Conservation (phyloP, 2,113 vertebrate genomes). For the Scartelaos histophorus region DNA sequence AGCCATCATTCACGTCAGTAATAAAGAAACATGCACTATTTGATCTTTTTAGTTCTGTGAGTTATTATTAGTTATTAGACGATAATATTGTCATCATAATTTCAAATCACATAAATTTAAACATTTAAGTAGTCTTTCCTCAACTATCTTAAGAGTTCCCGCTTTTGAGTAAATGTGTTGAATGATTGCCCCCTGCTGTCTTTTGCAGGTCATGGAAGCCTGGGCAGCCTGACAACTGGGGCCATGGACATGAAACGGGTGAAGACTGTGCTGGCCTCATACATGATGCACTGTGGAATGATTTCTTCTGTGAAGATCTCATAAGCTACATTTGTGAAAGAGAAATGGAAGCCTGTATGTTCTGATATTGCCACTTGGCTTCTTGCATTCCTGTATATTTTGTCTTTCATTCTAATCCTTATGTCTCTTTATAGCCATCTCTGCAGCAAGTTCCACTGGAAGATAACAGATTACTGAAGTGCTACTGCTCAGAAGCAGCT, state of each 20-base stretch:
- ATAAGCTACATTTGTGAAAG: conserved; percentile 92
- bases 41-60: not conserved
- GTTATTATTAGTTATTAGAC: no score
- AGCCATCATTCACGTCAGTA: conserved; percentile 86
- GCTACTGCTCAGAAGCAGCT: conserved; percentile 53
- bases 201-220: conserved; percentile 88
- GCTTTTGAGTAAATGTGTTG: conserved; percentile 8
- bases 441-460: conserved; percentile 41
- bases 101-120: not conserved
- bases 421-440: not conserved
- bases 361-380: not conserved
- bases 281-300: conserved; percentile 88
- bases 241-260: conserved; percentile 78
- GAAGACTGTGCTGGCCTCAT: conserved; percentile 90
- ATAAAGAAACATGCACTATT: not conserved
- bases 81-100: not conserved
- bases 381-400: not conserved
- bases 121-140: not conserved
- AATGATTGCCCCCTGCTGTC: conserved; percentile 71
- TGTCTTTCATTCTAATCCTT: not conserved
- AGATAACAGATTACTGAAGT: conserved; percentile 48
- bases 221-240: conserved; percentile 95
- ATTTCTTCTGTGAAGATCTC: conserved; percentile 89
- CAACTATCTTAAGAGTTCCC: not conserved
- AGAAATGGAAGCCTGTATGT: conserved; percentile 74